Base-by-base conservation (phyloP, 2,888 invertebrate genomes). In the Schizotus pectinicornis region DNA sequence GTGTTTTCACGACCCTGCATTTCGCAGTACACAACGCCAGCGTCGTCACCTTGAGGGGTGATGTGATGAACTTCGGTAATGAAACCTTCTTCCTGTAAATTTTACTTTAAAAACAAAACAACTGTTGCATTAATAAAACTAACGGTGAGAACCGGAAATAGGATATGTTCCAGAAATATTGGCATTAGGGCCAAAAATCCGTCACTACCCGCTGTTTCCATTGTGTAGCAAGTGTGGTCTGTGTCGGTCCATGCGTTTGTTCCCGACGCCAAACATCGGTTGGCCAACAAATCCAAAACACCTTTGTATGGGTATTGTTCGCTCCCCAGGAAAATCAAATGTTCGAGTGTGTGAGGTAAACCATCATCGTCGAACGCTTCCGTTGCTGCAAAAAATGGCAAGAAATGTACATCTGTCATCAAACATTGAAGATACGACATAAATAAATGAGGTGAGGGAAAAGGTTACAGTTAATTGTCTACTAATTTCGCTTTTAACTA, bases 11-110 rank as follows among this genome's bases (percentile, higher is more conserved):
- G 77, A 0, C 90, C 92, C 79, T 94, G 95, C 92, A 95, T 95
- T 82, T 97, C 96, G 78, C 93, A 94, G 77, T 96, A 96, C n/a
- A 96, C 95, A 8, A 96, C 94, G 11, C 97, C 97, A 7, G 91
- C 94, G 82, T 97, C 90, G 64, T 92, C 89, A 0, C 95, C 96
- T 58, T 91, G 88, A 0, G 89, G 91, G 69, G 91, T 93, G 61
- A 96, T 84, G 76, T 96, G 95, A 78, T 96, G 94, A 0, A 97
- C 95, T 81, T 96, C 96, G 0, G 95, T 96, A 30, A 88, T 81
- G 75, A 88, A 96, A 1, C 87, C 93, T 63, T 91, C 84, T 65
- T 94, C 91, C 89, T 89, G 70, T 12, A 60, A 54, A 52, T 34
- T 41, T 22, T 30, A 42, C 39, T 22, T 22, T 22, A 22, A 22